Conservation (phyloP, 2,113 vertebrate genomes). For the Anhinga rufa region DNA sequence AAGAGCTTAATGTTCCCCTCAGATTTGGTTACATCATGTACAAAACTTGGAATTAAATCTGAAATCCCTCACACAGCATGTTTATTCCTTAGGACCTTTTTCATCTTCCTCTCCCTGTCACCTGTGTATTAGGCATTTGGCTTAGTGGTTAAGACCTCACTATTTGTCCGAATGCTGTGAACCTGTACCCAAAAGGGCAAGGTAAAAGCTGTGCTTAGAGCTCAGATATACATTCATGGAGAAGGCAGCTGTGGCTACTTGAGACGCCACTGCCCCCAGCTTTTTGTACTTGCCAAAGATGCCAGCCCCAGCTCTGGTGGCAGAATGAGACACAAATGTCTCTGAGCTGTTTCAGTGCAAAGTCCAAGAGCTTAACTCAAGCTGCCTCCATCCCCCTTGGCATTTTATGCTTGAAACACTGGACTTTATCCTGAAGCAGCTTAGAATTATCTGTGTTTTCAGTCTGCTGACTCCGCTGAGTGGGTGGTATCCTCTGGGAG, state of each 20-base stretch:
- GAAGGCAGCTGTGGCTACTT: neutral
- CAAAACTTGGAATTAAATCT: neutral
- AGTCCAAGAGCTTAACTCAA: neutral
- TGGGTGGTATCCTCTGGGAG: conserved; percentile 28
- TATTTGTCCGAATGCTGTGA: neutral
- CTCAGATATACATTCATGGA: neutral
- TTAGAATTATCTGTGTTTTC: neutral
- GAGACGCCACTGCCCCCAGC: neutral
- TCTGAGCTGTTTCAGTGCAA: neutral
- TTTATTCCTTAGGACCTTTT: neutral
- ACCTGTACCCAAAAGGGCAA: neutral
- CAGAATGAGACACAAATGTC: neutral
- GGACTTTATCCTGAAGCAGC: neutral
- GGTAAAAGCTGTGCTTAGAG: neutral
- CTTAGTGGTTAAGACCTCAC: neutral
- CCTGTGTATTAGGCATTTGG: neutral
- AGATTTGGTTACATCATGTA: neutral
- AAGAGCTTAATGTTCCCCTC: neutral
- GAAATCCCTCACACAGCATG: neutral
- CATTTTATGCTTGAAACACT: neutral
- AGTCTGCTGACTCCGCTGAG: neutral
- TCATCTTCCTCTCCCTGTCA: neutral
- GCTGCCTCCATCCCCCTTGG: neutral
- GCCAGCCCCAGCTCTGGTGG: neutral
- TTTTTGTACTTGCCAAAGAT: neutral